Base-by-base conservation (phyloP, 2,888 invertebrate species). In the Tenthredo livida region DNA sequence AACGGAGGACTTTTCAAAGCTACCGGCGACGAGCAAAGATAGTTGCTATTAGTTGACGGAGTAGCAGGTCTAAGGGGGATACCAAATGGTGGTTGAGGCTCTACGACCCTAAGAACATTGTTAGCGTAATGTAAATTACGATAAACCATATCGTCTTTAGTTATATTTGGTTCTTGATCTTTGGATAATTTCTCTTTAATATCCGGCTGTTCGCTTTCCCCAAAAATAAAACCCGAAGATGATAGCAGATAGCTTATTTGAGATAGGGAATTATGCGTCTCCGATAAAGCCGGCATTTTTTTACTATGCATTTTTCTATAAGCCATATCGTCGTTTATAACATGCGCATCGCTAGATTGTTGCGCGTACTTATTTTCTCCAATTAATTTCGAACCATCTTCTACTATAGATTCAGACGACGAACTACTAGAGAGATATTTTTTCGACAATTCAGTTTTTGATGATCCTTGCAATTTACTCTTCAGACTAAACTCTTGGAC, bases 81-180 rank as follows among this genome's bases (percentile, higher is more conserved):
- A 29, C 98, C 98, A 92, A 98, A 98, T 0, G 97, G 98, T 58
- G 97, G 98, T 91, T 98, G 98, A 21, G 97, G 97, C 84, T 98
- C 98, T 3, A 95, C 91, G 7, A 96, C 95, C 54, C 21, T 85
- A 12, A 93, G 89, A 3, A 92, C 95, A 91, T 96, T 96, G 89
- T 97, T 98, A 12, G 96, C 96, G 91, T 97, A 96, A 90, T 96
- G 96, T 86, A 97, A 95, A 90, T 96, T 97, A 88, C 98, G 95
- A 91, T 96, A 97, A 50, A 97, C 96, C 12, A 98, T 97, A 93
- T 98, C 98, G 91, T 98, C 98, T 85, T 96, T 94, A 12, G 97
- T 96, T 21, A 97, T 94, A 93, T 98, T 97, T 1, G 98, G 98
- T 91, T 97, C 97, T 77, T n/a, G n/a, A n/a, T 95, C 95, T 73